phyloP scores from a whole-genome alignment of 2,888 invertebrate genomes.

The Stegana nigrithorax region DNA sequence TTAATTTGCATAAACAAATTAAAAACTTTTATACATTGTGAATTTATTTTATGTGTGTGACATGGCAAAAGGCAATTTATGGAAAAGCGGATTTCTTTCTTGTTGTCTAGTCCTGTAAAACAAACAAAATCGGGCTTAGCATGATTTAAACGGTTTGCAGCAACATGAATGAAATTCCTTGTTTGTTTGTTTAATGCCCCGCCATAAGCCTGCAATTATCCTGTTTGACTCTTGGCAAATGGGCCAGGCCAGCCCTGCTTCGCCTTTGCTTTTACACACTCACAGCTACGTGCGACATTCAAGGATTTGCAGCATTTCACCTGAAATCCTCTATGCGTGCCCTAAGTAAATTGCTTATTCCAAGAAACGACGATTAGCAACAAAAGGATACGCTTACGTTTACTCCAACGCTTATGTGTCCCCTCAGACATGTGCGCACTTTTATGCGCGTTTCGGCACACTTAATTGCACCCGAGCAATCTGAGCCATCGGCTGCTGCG shows the following conservation, averaged over 20 bases:
- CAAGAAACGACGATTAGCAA: slow-evolving; percentile 31
- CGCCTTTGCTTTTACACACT: slow-evolving; percentile 42
- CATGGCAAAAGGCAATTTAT: neutral
- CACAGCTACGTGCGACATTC: slow-evolving; percentile 42
- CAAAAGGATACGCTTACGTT: slow-evolving; percentile 26
- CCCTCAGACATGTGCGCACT: neutral
- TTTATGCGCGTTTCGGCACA: neutral
- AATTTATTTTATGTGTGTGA: neutral
- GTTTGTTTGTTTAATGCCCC: slow-evolving; percentile 17
- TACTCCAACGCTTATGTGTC: neutral
- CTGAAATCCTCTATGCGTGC: neutral
- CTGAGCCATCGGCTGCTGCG: too few species aligned
- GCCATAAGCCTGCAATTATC: too few species aligned
- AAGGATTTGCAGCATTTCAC: slow-evolving; percentile 33
- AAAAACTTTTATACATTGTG: slow-evolving; percentile 46
- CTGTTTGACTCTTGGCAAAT: too few species aligned
- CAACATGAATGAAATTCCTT: slow-evolving; percentile 15
- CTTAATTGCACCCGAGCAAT: too few species aligned
- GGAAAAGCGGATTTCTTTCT: neutral
- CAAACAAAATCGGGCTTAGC: slow-evolving; percentile 40
- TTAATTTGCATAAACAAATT: slow-evolving; percentile 65
- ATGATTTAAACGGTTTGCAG: neutral
- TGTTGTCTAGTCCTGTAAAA: too few species aligned
- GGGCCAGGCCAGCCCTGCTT: neutral
- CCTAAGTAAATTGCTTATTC: too few species aligned